Percentiles rank a stretch among this genome's conserved stretches.
phyloP scores from a whole-genome alignment of 2,888 invertebrate genomes.

The Macrophya alboannulata region DNA sequence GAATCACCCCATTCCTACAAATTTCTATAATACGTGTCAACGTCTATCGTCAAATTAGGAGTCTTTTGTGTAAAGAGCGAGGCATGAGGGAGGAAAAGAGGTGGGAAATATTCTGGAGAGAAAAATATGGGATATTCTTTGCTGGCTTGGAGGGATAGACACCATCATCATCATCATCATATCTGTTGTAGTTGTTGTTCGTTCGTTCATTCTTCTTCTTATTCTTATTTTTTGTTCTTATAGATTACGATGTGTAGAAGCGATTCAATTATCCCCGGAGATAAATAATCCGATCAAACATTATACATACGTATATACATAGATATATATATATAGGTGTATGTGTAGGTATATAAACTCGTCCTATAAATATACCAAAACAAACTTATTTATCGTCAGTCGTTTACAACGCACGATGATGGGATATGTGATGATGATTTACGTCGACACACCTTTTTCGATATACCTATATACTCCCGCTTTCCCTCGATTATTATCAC shows the following conservation, averaged over 20 bases:
- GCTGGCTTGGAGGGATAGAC: neutral
- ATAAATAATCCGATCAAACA: slow-evolving; percentile 6
- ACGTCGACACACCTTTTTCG: neutral
- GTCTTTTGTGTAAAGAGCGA: slow-evolving; percentile 48
- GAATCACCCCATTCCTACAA: neutral
- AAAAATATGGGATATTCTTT: neutral
- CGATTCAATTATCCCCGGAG: neutral
- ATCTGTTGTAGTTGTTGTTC: too few species aligned
- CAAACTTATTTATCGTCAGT: neutral
- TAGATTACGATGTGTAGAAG: neutral
- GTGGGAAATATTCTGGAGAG: neutral
- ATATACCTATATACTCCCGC: neutral
- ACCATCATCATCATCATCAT: slow-evolving; percentile 21
- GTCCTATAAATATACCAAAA: neutral
- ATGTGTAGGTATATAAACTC: neutral
- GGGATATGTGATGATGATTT: slow-evolving; percentile 20
- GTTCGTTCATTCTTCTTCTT: neutral
- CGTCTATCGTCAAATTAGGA: slow-evolving; percentile 69
- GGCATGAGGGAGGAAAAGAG: neutral
- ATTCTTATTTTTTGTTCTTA: neutral
- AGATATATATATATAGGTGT: neutral
- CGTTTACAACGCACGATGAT: neutral
- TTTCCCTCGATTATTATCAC: neutral
- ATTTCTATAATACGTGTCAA: slow-evolving; percentile 50
- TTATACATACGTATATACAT: neutral